Conservation (phyloP, 1,140 invertebrate genomes). For the Sitodiplosis mosellana region DNA sequence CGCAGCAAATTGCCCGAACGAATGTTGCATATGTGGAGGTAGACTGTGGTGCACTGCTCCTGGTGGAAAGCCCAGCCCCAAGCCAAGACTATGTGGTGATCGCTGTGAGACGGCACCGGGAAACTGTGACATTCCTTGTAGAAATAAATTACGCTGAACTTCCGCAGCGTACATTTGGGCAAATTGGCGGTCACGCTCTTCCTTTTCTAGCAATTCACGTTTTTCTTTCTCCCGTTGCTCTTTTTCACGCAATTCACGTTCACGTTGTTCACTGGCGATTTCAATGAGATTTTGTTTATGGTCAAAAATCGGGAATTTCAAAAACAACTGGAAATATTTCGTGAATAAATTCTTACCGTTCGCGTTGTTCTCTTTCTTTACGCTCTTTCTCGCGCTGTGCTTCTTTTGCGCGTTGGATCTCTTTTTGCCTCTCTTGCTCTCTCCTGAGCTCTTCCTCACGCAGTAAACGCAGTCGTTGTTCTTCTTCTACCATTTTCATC, state of each 20-base stretch:
- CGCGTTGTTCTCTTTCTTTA: constrained; percentile 28
- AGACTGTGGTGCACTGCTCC: too few relatives aligned
- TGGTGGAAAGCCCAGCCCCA: too few relatives aligned
- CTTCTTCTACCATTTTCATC: constrained; percentile 46
- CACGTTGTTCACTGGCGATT: constrained; percentile 19
- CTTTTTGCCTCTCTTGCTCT: constrained; percentile 31
- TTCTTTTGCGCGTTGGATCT: constrained; percentile 29
- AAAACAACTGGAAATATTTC: too few relatives aligned
- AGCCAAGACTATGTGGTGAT: too few relatives aligned
- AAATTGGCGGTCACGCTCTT: constrained; percentile 13
- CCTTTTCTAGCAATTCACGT: constrained; percentile 15
- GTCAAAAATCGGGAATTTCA: too few relatives aligned
- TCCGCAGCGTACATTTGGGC: constrained; percentile 7
- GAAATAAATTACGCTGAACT: too few relatives aligned
- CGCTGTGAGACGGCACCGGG: too few relatives aligned
- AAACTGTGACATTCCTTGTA: too few relatives aligned
- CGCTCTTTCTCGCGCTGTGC: constrained; percentile 30
- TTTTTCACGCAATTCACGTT: constrained; percentile 21
- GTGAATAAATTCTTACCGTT: constrained; percentile 13
- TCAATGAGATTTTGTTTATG: constrained; percentile 8
- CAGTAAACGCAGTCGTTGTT: constrained; percentile 35
- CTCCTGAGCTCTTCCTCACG: constrained; percentile 36
- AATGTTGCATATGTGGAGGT: too few relatives aligned
- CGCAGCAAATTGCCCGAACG: too few relatives aligned
- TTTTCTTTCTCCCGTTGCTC: constrained; percentile 9